Evolutionary conservation across 2,113 vertebrate species (phyloP).

Genomic region (Plecturocebus donacophilus): DNA sequence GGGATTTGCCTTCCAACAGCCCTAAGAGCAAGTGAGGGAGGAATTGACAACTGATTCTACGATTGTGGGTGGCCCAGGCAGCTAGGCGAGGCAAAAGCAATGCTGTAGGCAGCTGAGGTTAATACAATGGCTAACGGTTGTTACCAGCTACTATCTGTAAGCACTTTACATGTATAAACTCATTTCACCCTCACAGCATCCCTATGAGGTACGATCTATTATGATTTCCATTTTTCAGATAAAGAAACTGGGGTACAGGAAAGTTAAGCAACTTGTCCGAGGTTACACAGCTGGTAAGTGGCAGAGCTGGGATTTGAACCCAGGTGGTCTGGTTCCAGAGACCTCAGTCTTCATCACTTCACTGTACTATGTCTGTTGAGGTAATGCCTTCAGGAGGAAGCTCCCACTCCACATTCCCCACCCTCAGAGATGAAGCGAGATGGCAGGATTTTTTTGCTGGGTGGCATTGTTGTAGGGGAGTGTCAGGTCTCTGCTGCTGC

Average conservation of each 20-base stretch:
- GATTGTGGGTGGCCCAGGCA: not conserved
- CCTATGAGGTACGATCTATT: not conserved
- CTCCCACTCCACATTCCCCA: not conserved
- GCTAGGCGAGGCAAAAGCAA: not conserved
- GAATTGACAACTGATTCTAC: not conserved
- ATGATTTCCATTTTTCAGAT: not conserved
- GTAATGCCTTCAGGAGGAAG: not conserved
- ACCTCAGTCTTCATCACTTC: not conserved
- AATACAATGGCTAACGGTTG: not conserved
- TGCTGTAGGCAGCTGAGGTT: not conserved
- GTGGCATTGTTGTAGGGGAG: slow-evolving; percentile 67
- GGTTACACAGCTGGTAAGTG: not conserved
- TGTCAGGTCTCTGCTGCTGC: slow-evolving; percentile 71
- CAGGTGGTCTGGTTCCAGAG: not conserved
- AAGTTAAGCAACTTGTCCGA: not conserved
- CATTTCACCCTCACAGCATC: not conserved
- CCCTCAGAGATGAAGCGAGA: slow-evolving; percentile 21
- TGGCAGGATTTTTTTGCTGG: slow-evolving; percentile 74
- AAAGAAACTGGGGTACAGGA: not conserved
- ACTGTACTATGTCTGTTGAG: not conserved
- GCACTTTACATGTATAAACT: not conserved
- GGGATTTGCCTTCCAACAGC: not conserved
- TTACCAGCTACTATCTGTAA: not conserved
- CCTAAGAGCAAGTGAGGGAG: not conserved
- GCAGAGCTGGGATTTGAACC: not conserved